Evolutionary conservation across 2,888 invertebrate species (phyloP), one percentile per base, ranked within the genome.

Genomic region (Stramonita haemastoma): DNA sequence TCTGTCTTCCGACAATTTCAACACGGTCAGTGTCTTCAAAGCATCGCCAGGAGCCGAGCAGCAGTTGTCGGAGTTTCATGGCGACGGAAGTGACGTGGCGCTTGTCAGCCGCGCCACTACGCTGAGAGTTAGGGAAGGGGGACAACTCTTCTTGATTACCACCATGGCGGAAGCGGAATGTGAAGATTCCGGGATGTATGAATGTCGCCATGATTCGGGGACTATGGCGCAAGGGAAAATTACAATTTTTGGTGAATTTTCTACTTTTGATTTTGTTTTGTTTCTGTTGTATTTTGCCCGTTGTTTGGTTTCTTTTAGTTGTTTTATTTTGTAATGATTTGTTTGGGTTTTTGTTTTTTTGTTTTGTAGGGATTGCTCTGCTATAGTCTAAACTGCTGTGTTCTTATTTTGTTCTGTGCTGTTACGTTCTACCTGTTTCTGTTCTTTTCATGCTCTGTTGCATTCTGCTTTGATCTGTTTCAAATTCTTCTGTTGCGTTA

Each of bases 171-270:
- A 66, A 13, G 86, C 66, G 19, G 34, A 26, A 6, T 86, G 86
- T 70, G 66, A 86, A 34, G 86, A 86, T 36, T 86, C 86, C 4
- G 86, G 86, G 13, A 22, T n/a, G 34, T 86, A 86, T 34, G 34
- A 66, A 34, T 86, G 86, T 36, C 66, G 86, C 17, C 86, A 86
- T 22, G 57, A 15, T 26, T 85, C 85, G 0, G 85, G 32, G 1
- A 56, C 57, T 5, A 32, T 15, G 5, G 60, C 57, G 22, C 85
- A 29, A 32, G 81, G 85, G 26, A 29, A 17, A 60, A 46, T 60
- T 29, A 85, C 57, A 13, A 85, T 85, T 4, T 60, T 60, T 32
- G 85, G 85, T 85, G 19, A 32, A 13, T 34, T 29, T 81, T 15
- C 34, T 34, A 81, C 13, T 34, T 81, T 81, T 29, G 8, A 13